These are phyloP conservation scores for Drosophila baimaii DNA, from an alignment of 1,140 invertebrate species.

Conservation along the genomic window DNA sequence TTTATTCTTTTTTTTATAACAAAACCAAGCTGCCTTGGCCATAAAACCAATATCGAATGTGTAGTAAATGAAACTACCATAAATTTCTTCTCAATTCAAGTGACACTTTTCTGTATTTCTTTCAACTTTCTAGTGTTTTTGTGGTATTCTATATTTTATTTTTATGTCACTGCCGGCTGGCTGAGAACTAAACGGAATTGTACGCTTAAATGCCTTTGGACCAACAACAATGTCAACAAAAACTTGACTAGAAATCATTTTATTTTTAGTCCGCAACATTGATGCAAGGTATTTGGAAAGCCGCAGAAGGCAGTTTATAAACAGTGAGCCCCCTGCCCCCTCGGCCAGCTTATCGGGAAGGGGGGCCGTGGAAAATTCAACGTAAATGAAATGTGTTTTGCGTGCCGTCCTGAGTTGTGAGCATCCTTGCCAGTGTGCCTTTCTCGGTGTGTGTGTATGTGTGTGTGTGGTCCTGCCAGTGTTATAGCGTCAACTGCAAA, in stretches of 20 bases:
- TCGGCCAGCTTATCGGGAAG: background rate
- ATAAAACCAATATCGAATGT: slow-evolving; percentile 15
- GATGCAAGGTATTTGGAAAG: slow-evolving; percentile 69
- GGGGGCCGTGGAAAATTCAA: slow-evolving; percentile 67
- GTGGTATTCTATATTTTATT: slow-evolving; percentile 28
- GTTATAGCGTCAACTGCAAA: slow-evolving; percentile 77
- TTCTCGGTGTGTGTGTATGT: slow-evolving; percentile 14
- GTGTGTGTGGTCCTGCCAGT: slow-evolving; percentile 33
- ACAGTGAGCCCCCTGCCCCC: slow-evolving; percentile 13
- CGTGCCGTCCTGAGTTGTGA: slow-evolving; percentile 54
- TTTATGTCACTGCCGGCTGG: slow-evolving; percentile 45
- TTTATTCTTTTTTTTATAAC: background rate
- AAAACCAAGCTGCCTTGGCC: background rate
- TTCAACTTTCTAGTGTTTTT: slow-evolving; percentile 16
- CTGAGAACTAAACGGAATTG: slow-evolving; percentile 67
- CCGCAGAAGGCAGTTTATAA: slow-evolving; percentile 67
- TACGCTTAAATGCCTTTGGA: slow-evolving; percentile 42
- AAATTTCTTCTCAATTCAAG: slow-evolving; percentile 30
- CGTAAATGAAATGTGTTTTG: slow-evolving; percentile 80
- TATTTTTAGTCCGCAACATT: slow-evolving; percentile 53
- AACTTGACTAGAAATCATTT: slow-evolving; percentile 52
- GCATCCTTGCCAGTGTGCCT: background rate
- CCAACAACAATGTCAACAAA: slow-evolving; percentile 24
- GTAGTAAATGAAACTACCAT: slow-evolving; percentile 11
- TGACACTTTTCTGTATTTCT: slow-evolving; percentile 29